Conservation (phyloP, 2,797 vertebrate genomes). For the Champsocephalus esox region DNA sequence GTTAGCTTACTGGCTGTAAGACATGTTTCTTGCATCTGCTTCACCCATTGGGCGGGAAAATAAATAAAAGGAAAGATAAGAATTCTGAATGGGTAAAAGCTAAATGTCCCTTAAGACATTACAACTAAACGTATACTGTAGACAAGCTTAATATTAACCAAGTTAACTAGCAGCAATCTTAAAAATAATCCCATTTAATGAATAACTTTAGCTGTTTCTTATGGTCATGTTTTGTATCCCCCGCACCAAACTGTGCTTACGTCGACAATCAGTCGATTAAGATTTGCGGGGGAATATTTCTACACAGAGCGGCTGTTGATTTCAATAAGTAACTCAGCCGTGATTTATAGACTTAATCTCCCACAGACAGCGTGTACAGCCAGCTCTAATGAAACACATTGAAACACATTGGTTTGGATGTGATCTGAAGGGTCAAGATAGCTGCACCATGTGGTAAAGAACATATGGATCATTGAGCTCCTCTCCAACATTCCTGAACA, state of each 20-base stretch:
- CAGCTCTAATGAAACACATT: slow-evolving; percentile 77
- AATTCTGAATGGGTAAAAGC: not conserved
- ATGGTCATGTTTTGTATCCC: too few relatives aligned
- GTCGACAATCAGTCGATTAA: slow-evolving; percentile 56
- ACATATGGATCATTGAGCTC: slow-evolving; percentile 75
- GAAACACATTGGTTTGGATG: slow-evolving; percentile 76
- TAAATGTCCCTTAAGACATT: not conserved
- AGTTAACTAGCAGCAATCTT: not conserved
- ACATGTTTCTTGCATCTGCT: not conserved
- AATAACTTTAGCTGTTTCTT: too few relatives aligned
- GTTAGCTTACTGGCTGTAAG: not conserved
- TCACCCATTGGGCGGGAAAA: not conserved
- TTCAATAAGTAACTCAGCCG: slow-evolving; percentile 65
- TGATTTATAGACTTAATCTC: slow-evolving; percentile 79
- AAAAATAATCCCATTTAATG: too few relatives aligned
- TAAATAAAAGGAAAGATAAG: too few relatives aligned
- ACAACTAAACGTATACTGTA: not conserved
- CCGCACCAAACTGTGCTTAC: slow-evolving; percentile 2
- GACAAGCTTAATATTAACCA: not conserved
- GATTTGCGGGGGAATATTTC: slow-evolving; percentile 58
- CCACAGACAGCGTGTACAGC: slow-evolving; percentile 59
- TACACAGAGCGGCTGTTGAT: slow-evolving; percentile 62
- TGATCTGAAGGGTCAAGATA: slow-evolving; percentile 66
- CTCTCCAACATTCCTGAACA: slow-evolving; percentile 80
- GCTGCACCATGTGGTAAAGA: slow-evolving; percentile 68